Evolutionary conservation across 2,797 vertebrate species (phyloP).

Genomic region (Crenuchus spilurus): DNA sequence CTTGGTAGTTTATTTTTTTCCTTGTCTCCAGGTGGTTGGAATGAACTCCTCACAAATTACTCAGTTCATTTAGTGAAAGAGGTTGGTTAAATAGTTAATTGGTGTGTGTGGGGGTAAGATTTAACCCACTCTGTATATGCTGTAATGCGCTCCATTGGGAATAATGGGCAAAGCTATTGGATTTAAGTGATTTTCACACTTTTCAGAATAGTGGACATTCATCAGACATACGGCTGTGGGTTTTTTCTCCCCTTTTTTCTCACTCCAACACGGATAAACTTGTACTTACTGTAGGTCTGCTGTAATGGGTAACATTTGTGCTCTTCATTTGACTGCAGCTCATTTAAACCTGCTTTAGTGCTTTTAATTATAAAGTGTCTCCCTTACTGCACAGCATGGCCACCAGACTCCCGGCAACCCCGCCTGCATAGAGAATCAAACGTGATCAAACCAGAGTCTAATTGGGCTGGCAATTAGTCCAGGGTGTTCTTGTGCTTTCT

Average conservation of each 20-base stretch:
- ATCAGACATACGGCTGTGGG: background rate
- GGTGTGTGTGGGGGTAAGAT: background rate
- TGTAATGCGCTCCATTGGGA: background rate
- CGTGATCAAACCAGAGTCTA: constrained; percentile 30
- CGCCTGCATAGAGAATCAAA: constrained; percentile 18
- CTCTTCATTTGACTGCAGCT: constrained; percentile 12
- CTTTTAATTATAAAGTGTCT: constrained; percentile 31
- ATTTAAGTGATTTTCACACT: background rate
- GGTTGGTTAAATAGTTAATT: constrained; percentile 11
- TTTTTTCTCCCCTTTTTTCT: background rate
- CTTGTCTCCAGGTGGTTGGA: background rate
- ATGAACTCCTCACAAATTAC: background rate
- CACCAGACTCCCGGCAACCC: constrained; percentile 6
- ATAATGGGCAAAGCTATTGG: background rate
- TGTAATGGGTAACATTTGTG: background rate
- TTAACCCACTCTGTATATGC: background rate
- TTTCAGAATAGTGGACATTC: background rate
- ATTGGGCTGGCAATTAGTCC: constrained; percentile 52
- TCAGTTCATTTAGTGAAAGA: background rate
- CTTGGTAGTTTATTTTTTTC: background rate
- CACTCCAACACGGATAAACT: constrained; percentile 3
- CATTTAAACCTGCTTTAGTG: constrained; percentile 16
- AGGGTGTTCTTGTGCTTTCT: background rate
- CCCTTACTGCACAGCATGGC: constrained; percentile 11
- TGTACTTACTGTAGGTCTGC: background rate